Percentiles rank a stretch among this genome's conserved stretches.
Evolutionary conservation across 2,113 vertebrate species (phyloP).

Genomic region (Astatotilapia flaviijosephi): DNA sequence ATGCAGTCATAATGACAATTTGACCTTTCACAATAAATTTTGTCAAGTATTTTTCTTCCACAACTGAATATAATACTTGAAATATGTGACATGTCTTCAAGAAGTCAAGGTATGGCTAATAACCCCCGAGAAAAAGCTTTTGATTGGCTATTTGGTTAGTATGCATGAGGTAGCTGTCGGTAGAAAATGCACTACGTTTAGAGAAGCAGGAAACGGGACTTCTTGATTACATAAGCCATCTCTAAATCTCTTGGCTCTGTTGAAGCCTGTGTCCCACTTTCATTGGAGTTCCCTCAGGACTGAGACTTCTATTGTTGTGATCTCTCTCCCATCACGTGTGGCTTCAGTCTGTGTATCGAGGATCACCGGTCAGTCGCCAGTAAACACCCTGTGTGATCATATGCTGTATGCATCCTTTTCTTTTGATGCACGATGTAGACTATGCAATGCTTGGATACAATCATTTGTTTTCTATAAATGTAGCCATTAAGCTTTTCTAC

Average conservation of each 20-base stretch:
- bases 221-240: constrained; percentile 39
- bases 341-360: constrained; percentile 88
- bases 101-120: background rate
- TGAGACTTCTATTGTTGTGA: constrained; percentile 44
- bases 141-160: background rate
- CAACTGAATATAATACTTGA: background rate
- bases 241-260: constrained; percentile 22
- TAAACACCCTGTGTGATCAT: constrained; percentile 30
- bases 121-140: background rate
- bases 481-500: background rate
- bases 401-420: constrained; percentile 26
- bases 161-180: background rate
- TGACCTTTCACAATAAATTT: background rate
- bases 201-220: constrained; percentile 7
- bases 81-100: background rate
- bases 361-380: constrained; percentile 90
- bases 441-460: background rate
- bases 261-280: constrained; percentile 38
- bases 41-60: background rate
- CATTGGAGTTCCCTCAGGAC: constrained; percentile 23
- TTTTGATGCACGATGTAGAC: constrained; percentile 30
- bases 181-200: background rate
- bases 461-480: background rate
- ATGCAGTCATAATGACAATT: background rate
- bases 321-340: constrained; percentile 59